phyloP scores from a whole-genome alignment of 30 jellyfish, hydroid and myxozoan genomes.

The Cassiopea xamachana region DNA sequence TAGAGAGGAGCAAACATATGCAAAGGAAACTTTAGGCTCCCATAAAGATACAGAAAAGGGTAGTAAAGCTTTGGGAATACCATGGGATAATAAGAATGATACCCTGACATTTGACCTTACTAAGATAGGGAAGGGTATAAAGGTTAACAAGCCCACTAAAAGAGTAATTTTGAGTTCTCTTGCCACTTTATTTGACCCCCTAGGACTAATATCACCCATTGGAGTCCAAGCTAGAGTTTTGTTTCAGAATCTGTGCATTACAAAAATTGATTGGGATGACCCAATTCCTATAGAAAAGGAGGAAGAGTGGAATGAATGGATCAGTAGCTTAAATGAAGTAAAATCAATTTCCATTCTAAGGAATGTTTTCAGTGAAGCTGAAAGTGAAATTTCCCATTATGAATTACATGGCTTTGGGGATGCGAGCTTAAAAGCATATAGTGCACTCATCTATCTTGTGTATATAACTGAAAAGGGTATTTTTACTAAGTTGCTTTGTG shows the following conservation, averaged over 20 bases:
- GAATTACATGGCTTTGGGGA: slow-evolving; percentile 73
- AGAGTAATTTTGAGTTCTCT: background rate
- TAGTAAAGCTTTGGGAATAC: slow-evolving; percentile 9
- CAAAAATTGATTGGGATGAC: slow-evolving; percentile 54
- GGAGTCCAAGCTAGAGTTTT: slow-evolving; percentile 5
- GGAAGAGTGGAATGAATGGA: slow-evolving; percentile 38
- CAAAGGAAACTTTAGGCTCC: slow-evolving; percentile 11
- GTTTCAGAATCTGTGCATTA: slow-evolving; percentile 39
- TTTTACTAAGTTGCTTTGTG: slow-evolving; percentile 20
- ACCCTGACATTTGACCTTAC: background rate
- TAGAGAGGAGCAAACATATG: background rate
- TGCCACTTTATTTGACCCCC: background rate
- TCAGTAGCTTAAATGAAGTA: slow-evolving; percentile 7
- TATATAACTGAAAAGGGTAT: slow-evolving; percentile 13
- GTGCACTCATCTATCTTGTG: slow-evolving; percentile 55
- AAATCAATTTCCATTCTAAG: slow-evolving; percentile 18
- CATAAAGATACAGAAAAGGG: background rate
- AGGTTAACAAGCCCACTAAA: background rate
- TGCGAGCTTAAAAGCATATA: slow-evolving; percentile 59
- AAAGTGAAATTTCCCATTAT: slow-evolving; percentile 25
- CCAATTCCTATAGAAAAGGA: slow-evolving; percentile 41
- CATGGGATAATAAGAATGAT: slow-evolving; percentile 15
- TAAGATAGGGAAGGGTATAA: background rate
- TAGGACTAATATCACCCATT: background rate
- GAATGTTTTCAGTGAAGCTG: slow-evolving; percentile 20